Evolutionary conservation across 2,888 invertebrate genomes (phyloP), one percentile per base, ranked within the genome.

Genomic region (Sphecodes monilicornis): DNA sequence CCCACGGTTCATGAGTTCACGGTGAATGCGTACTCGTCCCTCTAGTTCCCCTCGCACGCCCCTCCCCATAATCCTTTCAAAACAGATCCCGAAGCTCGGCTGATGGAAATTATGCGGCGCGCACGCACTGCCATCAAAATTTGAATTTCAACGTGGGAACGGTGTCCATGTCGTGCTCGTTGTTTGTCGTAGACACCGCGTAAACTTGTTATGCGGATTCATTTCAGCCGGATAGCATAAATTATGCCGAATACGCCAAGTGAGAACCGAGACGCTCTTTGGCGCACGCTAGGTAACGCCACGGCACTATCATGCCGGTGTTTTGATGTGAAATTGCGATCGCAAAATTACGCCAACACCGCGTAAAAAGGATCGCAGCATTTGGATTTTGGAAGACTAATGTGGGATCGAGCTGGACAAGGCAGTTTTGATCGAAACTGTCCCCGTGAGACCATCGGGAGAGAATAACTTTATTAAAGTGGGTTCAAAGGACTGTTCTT

Each of bases 91-190:
- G 79, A 36, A 57, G 76, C 54, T 26, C 39, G 36, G 71, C 77
- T 54, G 80, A 78, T 78, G 72, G 78, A 80, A 78, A 75, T 78
- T 78, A 85, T 85, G 43, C 85, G 60, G 29, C 78, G 68, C 57
- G 71, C 80, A 54, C 75, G 54, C 41, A 76, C 66, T 73, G 68
- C 60, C 70, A 39, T 66, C 71, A 60, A 80, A 86, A 86, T 86
- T 86, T 86, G 69, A 86, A 76, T 86, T 80, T 85, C 85, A 85
- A 85, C 82, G 78, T 82, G 81, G 68, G 86, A 82, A 79, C 73
- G 16, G 39, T 76, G 60, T 69, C 43, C 64, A 36, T 64, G 71
- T 26, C 32, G 66, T 11, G 8, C 29, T 18, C 76, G 39, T 36
- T 69, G 74, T 76, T 79, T 60, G 79, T 57, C 36, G 68, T 46